phyloP scores from a whole-genome alignment of 2,797 vertebrate species.

The Chlorospingus flavigularis region DNA sequence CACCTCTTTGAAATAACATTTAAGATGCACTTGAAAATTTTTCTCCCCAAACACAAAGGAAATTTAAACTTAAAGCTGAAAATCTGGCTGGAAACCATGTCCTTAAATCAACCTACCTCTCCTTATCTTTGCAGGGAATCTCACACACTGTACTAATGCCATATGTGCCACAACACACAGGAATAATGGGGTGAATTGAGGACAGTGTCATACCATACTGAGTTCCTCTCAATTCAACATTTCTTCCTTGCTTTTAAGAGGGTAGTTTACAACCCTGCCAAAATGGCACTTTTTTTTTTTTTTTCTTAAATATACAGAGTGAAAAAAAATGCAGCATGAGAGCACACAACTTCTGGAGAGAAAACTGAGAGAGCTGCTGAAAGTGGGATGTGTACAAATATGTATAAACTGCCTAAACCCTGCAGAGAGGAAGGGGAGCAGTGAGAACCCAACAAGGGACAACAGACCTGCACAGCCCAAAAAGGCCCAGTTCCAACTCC shows the following conservation, averaged over 20 bases:
- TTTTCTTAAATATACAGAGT: slow-evolving; percentile 26
- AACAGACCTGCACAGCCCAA: background rate
- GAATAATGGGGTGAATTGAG: slow-evolving; percentile 68
- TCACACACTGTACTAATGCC: slow-evolving; percentile 70
- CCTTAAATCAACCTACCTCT: slow-evolving; percentile 70
- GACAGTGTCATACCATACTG: slow-evolving; percentile 63
- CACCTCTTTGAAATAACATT: background rate
- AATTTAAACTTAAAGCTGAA: slow-evolving; percentile 43
- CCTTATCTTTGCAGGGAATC: slow-evolving; percentile 69
- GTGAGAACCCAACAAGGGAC: background rate
- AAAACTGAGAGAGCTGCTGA: background rate
- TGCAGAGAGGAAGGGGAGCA: background rate
- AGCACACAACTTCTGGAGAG: slow-evolving; percentile 49
- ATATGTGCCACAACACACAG: slow-evolving; percentile 69
- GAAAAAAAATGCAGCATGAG: slow-evolving; percentile 16
- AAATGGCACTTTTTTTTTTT: background rate
- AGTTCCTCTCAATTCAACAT: slow-evolving; percentile 58
- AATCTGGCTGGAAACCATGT: slow-evolving; percentile 66
- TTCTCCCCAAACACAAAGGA: slow-evolving; percentile 36
- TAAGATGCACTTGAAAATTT: slow-evolving; percentile 1
- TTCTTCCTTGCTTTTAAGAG: slow-evolving; percentile 34
- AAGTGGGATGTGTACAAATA: slow-evolving; percentile 34
- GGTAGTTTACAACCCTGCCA: slow-evolving; percentile 34
- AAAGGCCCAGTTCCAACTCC: background rate
- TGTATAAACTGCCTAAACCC: background rate